Conservation (phyloP, 30 jellyfish, hydroid and myxozoan genomes). For the Nemopilema nomurai region DNA sequence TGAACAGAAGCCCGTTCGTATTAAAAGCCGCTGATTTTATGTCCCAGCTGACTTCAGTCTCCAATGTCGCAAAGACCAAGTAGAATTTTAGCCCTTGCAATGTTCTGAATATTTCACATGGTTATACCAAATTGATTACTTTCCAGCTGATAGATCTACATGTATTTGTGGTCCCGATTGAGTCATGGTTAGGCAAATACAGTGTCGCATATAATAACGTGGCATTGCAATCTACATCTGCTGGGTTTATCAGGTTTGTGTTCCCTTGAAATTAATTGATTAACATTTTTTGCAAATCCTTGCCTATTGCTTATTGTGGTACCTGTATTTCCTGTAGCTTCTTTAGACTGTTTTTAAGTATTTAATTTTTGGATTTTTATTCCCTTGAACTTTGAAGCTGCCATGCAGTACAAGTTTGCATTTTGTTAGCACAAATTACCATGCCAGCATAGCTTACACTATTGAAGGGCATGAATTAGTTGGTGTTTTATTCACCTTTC, state of each 20-base stretch:
- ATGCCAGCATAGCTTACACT: neutral
- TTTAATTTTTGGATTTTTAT: too few relatives aligned
- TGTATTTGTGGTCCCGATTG: constrained; percentile 75
- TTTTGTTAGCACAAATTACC: neutral
- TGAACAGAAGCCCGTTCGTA: too few relatives aligned
- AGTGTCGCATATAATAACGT: constrained; percentile 80
- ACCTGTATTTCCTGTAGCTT: too few relatives aligned
- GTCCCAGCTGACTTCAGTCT: too few relatives aligned
- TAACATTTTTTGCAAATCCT: neutral
- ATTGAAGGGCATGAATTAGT: neutral
- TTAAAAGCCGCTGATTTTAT: too few relatives aligned
- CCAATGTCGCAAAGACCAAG: too few relatives aligned
- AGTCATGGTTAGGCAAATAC: constrained; percentile 81
- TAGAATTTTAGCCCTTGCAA: too few relatives aligned
- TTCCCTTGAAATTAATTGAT: too few relatives aligned
- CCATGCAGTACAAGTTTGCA: too few relatives aligned
- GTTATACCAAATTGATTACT: neutral
- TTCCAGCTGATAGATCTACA: constrained; percentile 81
- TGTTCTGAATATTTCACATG: too few relatives aligned
- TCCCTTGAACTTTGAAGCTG: neutral
- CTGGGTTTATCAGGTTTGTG: constrained; percentile 83
- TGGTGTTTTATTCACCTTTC: neutral
- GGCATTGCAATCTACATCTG: constrained; percentile 86
- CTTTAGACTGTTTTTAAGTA: too few relatives aligned
- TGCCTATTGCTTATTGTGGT: neutral